Evolutionary conservation across 2,113 vertebrate species (phyloP).

Genomic region (Aythya baeri): DNA sequence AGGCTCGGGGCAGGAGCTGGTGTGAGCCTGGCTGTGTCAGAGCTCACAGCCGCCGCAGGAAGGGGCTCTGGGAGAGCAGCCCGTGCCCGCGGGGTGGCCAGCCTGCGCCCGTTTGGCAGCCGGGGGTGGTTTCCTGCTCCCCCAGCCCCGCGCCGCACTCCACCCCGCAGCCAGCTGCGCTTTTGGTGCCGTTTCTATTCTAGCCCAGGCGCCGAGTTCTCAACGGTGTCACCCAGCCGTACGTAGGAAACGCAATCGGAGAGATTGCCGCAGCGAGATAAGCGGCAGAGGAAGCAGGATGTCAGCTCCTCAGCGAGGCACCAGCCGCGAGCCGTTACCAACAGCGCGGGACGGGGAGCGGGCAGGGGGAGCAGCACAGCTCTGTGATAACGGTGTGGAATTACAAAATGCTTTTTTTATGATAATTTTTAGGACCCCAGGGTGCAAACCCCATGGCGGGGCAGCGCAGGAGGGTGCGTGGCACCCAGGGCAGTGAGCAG

Average conservation of each 20-base stretch:
- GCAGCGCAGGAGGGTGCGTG: too few species aligned
- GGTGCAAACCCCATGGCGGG: neutral
- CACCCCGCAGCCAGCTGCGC: rapidly evolving
- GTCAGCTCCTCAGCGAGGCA: neutral
- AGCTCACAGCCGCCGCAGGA: too few species aligned
- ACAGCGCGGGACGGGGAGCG: neutral
- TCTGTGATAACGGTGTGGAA: rapidly evolving
- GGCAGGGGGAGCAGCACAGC: neutral
- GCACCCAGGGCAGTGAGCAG: too few species aligned
- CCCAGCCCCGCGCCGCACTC: neutral
- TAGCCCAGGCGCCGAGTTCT: neutral
- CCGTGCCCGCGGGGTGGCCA: neutral
- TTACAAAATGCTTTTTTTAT: too few species aligned
- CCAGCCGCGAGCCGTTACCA: rapidly evolving
- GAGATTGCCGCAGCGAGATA: neutral
- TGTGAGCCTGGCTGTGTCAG: rapidly evolving
- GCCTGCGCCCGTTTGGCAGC: neutral
- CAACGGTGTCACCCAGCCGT: neutral
- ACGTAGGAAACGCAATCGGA: rapidly evolving
- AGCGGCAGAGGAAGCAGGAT: slow-evolving; percentile 4
- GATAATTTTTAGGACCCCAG: neutral
- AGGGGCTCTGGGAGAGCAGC: too few species aligned
- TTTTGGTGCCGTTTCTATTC: neutral
- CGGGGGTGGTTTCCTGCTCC: neutral
- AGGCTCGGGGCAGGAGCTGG: neutral